phyloP scores from a whole-genome alignment of 2,888 invertebrate species.

The Acanthosepion lycidas region DNA sequence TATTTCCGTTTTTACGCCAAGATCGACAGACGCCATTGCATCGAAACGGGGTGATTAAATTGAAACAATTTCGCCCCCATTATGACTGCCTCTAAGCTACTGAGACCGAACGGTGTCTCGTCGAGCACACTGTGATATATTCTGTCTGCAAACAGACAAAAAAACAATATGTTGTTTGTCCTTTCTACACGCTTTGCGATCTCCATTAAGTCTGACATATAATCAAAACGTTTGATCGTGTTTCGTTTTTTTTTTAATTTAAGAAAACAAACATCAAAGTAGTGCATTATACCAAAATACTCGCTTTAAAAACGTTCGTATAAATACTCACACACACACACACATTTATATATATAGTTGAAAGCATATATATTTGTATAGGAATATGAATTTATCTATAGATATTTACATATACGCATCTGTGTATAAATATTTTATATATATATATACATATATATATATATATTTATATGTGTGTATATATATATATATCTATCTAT shows the following conservation, averaged over 20 bases:
- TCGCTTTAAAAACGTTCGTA: background rate
- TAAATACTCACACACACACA: background rate
- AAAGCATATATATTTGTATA: background rate
- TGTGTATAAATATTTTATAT: background rate
- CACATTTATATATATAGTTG: background rate
- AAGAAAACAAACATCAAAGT: constrained; percentile 3
- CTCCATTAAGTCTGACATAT: background rate
- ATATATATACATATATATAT: background rate
- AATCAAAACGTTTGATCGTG: background rate
- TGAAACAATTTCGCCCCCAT: background rate
- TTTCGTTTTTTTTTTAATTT: background rate
- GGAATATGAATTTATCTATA: background rate
- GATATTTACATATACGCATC: background rate
- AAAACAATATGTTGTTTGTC: background rate
- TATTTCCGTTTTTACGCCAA: no score
- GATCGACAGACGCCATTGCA: no score
- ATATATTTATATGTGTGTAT: background rate
- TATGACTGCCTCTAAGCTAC: background rate
- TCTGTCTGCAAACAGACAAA: background rate
- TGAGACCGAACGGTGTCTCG: background rate
- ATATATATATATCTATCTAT: background rate
- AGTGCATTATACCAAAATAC: background rate
- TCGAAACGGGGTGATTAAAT: background rate
- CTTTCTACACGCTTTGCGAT: background rate
- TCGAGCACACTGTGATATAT: background rate